Base-by-base conservation (phyloP, 2,797 vertebrate genomes). In the Pagetopsis macropterus region DNA sequence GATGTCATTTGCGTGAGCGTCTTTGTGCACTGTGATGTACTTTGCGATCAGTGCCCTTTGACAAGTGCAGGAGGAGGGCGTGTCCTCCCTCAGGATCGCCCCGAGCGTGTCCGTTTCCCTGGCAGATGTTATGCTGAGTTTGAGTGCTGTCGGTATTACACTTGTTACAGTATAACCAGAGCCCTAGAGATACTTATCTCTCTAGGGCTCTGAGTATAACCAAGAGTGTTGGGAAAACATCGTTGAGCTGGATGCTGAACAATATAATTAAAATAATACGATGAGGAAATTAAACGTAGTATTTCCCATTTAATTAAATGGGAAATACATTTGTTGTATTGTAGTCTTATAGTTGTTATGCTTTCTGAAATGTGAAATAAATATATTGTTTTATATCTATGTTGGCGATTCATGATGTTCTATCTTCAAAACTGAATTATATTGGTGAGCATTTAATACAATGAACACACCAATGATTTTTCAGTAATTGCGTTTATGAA, bases 41-140 rank as follows among this genome's bases (percentile, higher is more conserved):
- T 27, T 77, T 70, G 87, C 73, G 81, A 84, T 77, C 88, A 46
- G 81, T 75, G 75, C 51, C 80, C 88, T 85, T 82, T 87, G 89
- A 91, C 91, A 91, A 93, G 92, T 91, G 92, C 90, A 87, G 81
- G 61, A 89, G 87, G 87, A 81, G 76, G 87, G 83, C 88, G 89
- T 68, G 67, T 86, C 87, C 85, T 73, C 78, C 71, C 83, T 69
- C 40, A 46, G 84, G 82, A 84, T 65, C 55, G 73, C 83, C 85
- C 86, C 79, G 70, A 61, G 52, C 60, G 58, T 60, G 76, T 72
- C 76, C 72, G 27, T 1, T 68, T 68, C 63, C 63, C 78, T 86
- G 83, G 72, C 85, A 88, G 88, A 87, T 89, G 86, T 81, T 75
- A 23, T 64, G 90, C 12, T 81, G 84, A 75, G 5, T 89, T 84